These are phyloP conservation scores for Leucophenga montana DNA, from an alignment of 2,888 invertebrate species.

Conservation along the genomic window DNA sequence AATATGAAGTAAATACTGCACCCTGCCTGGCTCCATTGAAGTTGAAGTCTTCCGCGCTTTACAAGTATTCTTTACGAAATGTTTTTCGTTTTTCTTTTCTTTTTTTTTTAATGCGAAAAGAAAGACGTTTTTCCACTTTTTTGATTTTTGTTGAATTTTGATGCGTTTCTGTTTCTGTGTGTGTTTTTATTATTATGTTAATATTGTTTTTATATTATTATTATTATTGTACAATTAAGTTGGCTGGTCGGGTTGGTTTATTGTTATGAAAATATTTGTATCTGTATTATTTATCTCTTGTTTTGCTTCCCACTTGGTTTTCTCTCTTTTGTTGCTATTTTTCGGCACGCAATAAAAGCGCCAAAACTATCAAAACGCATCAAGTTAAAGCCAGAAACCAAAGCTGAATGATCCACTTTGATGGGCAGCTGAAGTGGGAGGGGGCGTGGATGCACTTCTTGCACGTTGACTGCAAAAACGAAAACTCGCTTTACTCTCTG, in stretches of 20 bases:
- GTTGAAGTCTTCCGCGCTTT: neutral
- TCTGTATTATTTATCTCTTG: conserved; percentile 34
- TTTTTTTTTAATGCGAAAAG: conserved; percentile 30
- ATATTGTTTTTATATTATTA: conserved; percentile 59
- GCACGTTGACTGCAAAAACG: conserved; percentile 13
- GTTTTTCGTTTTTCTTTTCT: conserved; percentile 26
- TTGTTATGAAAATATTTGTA: conserved; percentile 30
- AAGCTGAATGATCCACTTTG: neutral
- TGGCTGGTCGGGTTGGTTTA: conserved; percentile 31
- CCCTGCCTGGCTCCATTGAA: neutral
- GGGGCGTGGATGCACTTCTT: neutral
- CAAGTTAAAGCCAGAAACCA: neutral
- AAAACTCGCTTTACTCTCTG: conserved; percentile 9
- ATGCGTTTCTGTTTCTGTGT: conserved; percentile 42
- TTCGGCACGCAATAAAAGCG: conserved; percentile 35
- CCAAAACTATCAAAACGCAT: conserved; percentile 2
- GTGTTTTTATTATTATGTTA: conserved; percentile 60
- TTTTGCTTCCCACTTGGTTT: conserved; percentile 29
- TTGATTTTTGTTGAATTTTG: conserved; percentile 16
- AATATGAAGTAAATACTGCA: too few relatives aligned
- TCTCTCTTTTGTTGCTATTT: conserved; percentile 18
- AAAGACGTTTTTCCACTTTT: conserved; percentile 35
- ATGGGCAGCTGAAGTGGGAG: neutral
- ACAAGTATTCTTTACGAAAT: neutral
- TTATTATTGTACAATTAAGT: conserved; percentile 45